Conservation (phyloP, 2,888 invertebrate genomes). For the Dusona sp. region DNA sequence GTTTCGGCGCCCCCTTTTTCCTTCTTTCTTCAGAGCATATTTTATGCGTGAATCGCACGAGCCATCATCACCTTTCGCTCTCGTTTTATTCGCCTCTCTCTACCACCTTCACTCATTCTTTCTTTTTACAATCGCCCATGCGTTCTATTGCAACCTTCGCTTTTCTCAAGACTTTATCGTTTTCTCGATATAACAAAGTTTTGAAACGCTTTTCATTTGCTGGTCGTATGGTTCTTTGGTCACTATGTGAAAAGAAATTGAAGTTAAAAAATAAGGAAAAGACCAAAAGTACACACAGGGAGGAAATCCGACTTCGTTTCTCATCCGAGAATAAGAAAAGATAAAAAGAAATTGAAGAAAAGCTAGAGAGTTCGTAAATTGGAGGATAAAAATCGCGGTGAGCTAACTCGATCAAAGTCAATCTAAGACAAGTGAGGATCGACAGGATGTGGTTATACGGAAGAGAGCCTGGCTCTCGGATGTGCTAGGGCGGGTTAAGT, state of each 20-base stretch:
- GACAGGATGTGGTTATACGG: constrained; percentile 51
- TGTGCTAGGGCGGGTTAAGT: constrained; percentile 51
- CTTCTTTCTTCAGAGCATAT: constrained; percentile 11
- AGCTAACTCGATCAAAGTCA: constrained; percentile 68
- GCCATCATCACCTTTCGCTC: constrained; percentile 52
- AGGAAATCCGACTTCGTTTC: constrained; percentile 37
- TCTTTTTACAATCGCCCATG: not conserved
- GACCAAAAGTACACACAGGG: not conserved
- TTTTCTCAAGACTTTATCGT: constrained; percentile 22
- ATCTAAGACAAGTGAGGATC: constrained; percentile 47
- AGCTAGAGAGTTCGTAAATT: constrained; percentile 58
- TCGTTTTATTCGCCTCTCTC: constrained; percentile 11
- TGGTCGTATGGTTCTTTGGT: constrained; percentile 11
- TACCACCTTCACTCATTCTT: not conserved
- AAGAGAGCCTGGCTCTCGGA: constrained; percentile 39
- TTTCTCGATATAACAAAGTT: constrained; percentile 46
- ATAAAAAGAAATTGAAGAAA: constrained; percentile 8
- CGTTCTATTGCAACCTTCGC: not conserved
- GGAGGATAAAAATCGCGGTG: constrained; percentile 67
- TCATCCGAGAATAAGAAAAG: constrained; percentile 30
- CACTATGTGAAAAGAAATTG: constrained; percentile 2
- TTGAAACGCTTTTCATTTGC: constrained; percentile 37
- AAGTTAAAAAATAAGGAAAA: not conserved
- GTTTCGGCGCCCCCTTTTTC: constrained; percentile 50
- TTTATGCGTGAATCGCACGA: constrained; percentile 56